Conservation (phyloP, 2,888 invertebrate species). For the Parnassius smintheus region DNA sequence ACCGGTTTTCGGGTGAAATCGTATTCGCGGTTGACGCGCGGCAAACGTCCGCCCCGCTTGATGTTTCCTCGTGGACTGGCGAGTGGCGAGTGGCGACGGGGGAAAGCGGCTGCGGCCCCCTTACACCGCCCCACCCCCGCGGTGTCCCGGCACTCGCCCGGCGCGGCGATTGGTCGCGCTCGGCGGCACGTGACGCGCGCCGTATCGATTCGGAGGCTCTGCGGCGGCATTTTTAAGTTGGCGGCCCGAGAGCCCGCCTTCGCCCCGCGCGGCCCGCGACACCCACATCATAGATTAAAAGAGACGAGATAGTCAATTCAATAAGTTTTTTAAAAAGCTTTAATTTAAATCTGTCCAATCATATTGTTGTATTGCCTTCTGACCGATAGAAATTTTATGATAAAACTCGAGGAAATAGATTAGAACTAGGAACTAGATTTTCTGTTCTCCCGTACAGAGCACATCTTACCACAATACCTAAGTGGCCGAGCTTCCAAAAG, state of each 20-base stretch:
- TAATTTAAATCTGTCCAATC: too few relatives aligned
- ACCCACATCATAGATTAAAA: conserved; percentile 51
- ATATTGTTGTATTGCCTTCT: too few relatives aligned
- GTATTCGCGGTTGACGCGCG: conserved; percentile 41
- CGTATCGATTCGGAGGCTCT: conserved; percentile 89
- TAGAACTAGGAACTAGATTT: too few relatives aligned
- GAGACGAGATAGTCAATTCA: conserved; percentile 1
- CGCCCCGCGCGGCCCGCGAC: conserved; percentile 66
- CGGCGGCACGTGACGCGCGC: conserved; percentile 84
- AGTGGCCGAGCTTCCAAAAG: too few relatives aligned
- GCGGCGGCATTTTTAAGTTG: conserved; percentile 92
- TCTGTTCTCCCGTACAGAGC: too few relatives aligned
- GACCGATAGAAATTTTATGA: too few relatives aligned
- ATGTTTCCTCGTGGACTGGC: conserved; percentile 67
- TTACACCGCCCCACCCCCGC: conserved; percentile 41
- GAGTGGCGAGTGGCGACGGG: conserved; percentile 52
- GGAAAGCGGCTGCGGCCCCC: conserved; percentile 41
- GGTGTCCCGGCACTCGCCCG: conserved; percentile 54
- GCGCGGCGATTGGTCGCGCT: conserved; percentile 73
- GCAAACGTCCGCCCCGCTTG: conserved; percentile 51
- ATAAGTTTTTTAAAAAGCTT: too few relatives aligned
- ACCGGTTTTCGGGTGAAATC: conserved; percentile 69
- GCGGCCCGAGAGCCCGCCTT: conserved; percentile 74
- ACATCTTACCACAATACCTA: too few relatives aligned
- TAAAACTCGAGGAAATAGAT: too few relatives aligned